Percentiles rank a stretch among this genome's conserved stretches.
phyloP scores from a whole-genome alignment of 2,888 invertebrate species.

The Rapana venosa region DNA sequence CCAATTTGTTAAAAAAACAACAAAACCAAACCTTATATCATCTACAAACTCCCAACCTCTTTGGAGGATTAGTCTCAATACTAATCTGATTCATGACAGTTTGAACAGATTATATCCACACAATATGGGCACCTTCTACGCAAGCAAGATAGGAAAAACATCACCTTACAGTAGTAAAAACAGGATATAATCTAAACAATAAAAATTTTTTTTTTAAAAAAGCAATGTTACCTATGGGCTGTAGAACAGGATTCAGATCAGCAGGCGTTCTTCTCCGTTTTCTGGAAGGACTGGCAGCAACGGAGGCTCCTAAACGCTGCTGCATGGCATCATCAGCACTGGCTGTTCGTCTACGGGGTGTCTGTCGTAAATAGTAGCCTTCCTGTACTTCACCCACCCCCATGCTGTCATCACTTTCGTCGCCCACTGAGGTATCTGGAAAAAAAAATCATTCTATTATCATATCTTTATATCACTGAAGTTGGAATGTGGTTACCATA shows the following conservation, averaged over 20 bases:
- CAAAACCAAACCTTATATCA: background rate
- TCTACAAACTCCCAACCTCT: too few species aligned
- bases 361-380: slow-evolving; percentile 49
- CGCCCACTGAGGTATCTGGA: slow-evolving; percentile 47
- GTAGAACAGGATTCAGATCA: slow-evolving; percentile 52
- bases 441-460: too few species aligned
- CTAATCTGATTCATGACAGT: too few species aligned
- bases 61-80: too few species aligned
- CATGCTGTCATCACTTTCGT: slow-evolving; percentile 45
- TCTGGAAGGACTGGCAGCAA: slow-evolving; percentile 41
- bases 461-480: too few species aligned
- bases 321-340: slow-evolving; percentile 48
- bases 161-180: too few species aligned
- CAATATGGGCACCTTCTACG: too few species aligned
- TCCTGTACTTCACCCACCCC: slow-evolving; percentile 42
- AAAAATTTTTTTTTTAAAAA: too few species aligned
- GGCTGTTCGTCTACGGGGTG: slow-evolving; percentile 46
- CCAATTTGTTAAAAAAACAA: background rate
- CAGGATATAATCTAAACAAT: too few species aligned
- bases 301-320: slow-evolving; percentile 37
- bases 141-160: too few species aligned
- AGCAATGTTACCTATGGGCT: slow-evolving; percentile 55
- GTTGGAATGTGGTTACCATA: too few species aligned
- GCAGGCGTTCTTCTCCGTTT: slow-evolving; percentile 56
- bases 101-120: too few species aligned